phyloP scores from a whole-genome alignment of 2,113 vertebrate species.

The Gymnarchus niloticus region DNA sequence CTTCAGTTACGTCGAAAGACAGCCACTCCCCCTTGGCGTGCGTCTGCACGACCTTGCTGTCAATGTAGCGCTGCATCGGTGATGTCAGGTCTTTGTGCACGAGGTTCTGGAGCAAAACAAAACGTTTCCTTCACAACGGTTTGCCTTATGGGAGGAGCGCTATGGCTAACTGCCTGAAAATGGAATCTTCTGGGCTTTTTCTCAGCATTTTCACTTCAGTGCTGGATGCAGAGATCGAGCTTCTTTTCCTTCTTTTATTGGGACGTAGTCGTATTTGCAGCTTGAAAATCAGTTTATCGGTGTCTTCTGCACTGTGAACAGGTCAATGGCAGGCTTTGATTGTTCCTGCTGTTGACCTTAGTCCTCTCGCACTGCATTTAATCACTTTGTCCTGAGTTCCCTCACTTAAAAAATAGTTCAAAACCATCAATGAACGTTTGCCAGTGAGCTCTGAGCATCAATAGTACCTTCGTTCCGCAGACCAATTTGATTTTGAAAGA shows the following conservation, averaged over 20 bases:
- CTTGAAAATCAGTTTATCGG: too few species aligned
- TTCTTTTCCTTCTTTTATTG: not conserved
- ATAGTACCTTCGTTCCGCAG: not conserved
- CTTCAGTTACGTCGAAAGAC: constrained; percentile 91
- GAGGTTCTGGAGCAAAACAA: constrained; percentile 50
- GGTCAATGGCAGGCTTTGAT: not conserved
- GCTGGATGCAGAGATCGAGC: too few species aligned
- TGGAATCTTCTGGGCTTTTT: not conserved
- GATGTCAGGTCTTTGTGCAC: constrained; percentile 78
- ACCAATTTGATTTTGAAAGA: not conserved
- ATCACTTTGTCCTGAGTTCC: not conserved
- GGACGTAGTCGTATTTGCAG: not conserved
- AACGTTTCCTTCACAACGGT: not conserved
- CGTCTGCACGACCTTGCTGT: constrained; percentile 92
- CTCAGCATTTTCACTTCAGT: not conserved
- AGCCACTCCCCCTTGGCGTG: constrained; percentile 91
- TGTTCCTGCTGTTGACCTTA: not conserved
- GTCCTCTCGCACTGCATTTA: not conserved
- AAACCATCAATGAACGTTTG: too few species aligned
- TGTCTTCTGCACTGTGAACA: too few species aligned
- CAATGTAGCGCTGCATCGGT: constrained; percentile 89
- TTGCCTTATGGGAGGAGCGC: not conserved
- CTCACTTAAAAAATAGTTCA: not conserved
- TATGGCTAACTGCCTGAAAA: not conserved
- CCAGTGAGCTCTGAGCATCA: not conserved